Conservation (phyloP, 2,888 invertebrate genomes). For the Sarcophaga rosellei region DNA sequence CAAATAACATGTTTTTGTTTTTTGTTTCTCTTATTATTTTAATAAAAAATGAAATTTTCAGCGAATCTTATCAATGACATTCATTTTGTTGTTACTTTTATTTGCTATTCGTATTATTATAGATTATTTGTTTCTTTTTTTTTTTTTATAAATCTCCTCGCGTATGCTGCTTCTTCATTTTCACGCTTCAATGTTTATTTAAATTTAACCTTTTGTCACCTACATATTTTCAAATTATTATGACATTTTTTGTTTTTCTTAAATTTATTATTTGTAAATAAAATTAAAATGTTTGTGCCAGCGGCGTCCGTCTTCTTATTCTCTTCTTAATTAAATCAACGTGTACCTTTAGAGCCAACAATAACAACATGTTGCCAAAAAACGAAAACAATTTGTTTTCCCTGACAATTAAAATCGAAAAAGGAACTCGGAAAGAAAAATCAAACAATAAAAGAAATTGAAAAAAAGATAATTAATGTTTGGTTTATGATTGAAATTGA, state of each 20-base stretch:
- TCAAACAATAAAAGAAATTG: no score
- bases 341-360: no score
- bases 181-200: not conserved
- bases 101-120: conserved; percentile 24
- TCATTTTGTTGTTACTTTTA: conserved; percentile 23
- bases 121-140: conserved; percentile 9
- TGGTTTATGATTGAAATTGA: no score
- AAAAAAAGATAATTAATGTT: no score
- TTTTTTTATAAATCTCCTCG: not conserved
- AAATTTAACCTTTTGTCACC: conserved; percentile 57
- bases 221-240: conserved; percentile 42
- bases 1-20: not conserved
- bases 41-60: not conserved
- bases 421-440: no score
- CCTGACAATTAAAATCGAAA: no score
- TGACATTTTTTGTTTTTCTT: no score
- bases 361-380: no score
- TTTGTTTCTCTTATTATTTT: not conserved
- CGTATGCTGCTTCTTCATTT: not conserved
- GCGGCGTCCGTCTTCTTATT: not conserved
- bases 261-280: conserved; percentile 38
- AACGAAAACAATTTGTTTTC: no score
- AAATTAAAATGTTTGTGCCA: conserved; percentile 17
- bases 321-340: no score
- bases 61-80: conserved; percentile 47